Percentiles rank a stretch among this genome's conserved stretches.
Evolutionary conservation across 2,888 invertebrate species (phyloP).

Genomic region (Pegoplata infirma): DNA sequence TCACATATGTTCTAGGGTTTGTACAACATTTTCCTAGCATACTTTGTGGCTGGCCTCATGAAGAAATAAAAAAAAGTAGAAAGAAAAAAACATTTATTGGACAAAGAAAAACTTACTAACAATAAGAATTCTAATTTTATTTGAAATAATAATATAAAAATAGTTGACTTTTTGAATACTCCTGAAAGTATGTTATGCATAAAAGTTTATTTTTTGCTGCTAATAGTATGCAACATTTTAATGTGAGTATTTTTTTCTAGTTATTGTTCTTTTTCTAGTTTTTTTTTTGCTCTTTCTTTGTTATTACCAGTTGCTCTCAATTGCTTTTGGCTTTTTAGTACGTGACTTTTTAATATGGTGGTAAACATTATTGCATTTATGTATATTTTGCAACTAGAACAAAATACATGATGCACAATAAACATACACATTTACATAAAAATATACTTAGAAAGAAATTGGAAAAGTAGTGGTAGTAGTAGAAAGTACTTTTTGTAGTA

Average conservation of each 20-base stretch:
- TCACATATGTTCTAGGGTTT: too few relatives aligned
- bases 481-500: neutral
- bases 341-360: slow-evolving; percentile 58
- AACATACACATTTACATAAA: neutral
- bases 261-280: slow-evolving; percentile 7
- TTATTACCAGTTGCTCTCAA: slow-evolving; percentile 53
- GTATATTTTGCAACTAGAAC: neutral
- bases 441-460: neutral
- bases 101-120: too few relatives aligned
- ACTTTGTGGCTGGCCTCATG: neutral
- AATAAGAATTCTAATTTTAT: neutral
- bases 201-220: neutral
- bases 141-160: neutral
- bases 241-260: slow-evolving; percentile 19
- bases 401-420: neutral
- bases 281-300: neutral
- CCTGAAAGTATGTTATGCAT: neutral
- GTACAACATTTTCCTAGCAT: too few relatives aligned
- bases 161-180: neutral
- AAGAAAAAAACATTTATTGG: neutral
- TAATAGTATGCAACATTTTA: slow-evolving; percentile 39
- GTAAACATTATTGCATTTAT: slow-evolving; percentile 45
- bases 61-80: neutral
- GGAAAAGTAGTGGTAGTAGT: neutral
- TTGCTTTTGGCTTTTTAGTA: slow-evolving; percentile 51